Conservation (phyloP, 2,797 vertebrate species). For the Eulemur rubriventer region DNA sequence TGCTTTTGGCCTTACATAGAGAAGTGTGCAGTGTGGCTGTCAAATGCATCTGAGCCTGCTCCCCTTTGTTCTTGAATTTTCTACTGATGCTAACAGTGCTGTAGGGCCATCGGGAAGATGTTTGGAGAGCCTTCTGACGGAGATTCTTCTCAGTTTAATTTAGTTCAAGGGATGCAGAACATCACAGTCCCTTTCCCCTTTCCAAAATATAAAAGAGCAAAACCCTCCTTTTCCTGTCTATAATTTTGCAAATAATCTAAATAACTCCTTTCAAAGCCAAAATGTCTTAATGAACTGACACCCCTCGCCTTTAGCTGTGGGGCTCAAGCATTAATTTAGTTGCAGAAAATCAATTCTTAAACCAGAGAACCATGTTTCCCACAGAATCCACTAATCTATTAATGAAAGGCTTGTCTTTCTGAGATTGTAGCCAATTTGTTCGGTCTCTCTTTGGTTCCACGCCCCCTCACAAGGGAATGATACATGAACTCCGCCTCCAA, state of each 20-base stretch:
- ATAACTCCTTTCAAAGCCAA: slow-evolving; percentile 56
- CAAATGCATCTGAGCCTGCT: neutral
- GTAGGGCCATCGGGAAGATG: neutral
- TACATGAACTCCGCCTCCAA: neutral
- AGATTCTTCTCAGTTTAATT: slow-evolving; percentile 28
- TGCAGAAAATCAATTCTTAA: slow-evolving; percentile 45
- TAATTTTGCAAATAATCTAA: slow-evolving; percentile 37
- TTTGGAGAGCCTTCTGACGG: neutral
- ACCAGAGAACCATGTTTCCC: neutral
- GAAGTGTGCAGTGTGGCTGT: neutral
- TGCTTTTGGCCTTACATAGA: neutral
- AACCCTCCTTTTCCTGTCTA: neutral
- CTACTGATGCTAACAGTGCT: neutral
- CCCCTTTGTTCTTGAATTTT: neutral
- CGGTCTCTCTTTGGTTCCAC: neutral
- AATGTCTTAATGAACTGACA: neutral
- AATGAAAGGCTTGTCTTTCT: slow-evolving; percentile 47
- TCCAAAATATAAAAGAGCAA: neutral
- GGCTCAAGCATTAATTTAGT: slow-evolving; percentile 48
- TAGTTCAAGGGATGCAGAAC: neutral
- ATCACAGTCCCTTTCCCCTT: neutral
- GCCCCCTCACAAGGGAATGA: neutral
- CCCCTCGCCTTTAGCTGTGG: neutral
- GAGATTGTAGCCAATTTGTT: neutral
- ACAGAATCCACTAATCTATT: neutral